Base-by-base conservation (phyloP, 2,797 vertebrate genomes). In the Buphagus erythrorhynchus region DNA sequence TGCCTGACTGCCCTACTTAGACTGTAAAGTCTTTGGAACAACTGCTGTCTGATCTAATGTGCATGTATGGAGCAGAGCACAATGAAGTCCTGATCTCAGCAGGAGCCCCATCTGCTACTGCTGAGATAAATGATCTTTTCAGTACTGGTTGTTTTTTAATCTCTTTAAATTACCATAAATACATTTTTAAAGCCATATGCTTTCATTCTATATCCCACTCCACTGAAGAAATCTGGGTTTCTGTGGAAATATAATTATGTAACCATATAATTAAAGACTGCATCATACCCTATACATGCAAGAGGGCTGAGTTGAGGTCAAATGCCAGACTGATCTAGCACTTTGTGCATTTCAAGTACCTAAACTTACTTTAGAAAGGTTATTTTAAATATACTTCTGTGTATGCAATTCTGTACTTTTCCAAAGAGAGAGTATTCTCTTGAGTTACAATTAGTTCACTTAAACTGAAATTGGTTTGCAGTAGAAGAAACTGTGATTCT, bases 91-190 rank as follows among this genome's bases (percentile, higher is more conserved):
- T 94, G 93, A 94, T 95, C 95, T 96, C 95, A 96, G 96, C 96
- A 96, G 96, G 95, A 93, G 93, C 80, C 88, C 93, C 94, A 96
- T 97, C 93, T 96, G 94, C 88, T 96, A 86, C 95, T 96, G 95
- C 94, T 93, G 95, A 97, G 94, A 95, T 96, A 97, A 97, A 97
- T 95, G 91, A 96, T 97, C 95, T 96, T 95, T 96, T 95, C 93
- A 90, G 96, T 95, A 83, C 85, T 95, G 93, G 95, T 93, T 95
- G 95, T 90, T 95, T 97, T 97, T 95, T 94, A 95, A 96, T 97
- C 86, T 97, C 93, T 97, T 95, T 91, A 95, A 95, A 97, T 97
- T 96, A 96, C 82, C 95, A 97, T 96, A 97, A 97, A 97, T 97
- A 96, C 94, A 95, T 97, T 97, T 95, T 97, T 95, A 93, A 96